Percentiles rank a stretch among this genome's conserved stretches.
Conservation (phyloP, 1,140 invertebrate species). For the Drosophila triauraria region DNA sequence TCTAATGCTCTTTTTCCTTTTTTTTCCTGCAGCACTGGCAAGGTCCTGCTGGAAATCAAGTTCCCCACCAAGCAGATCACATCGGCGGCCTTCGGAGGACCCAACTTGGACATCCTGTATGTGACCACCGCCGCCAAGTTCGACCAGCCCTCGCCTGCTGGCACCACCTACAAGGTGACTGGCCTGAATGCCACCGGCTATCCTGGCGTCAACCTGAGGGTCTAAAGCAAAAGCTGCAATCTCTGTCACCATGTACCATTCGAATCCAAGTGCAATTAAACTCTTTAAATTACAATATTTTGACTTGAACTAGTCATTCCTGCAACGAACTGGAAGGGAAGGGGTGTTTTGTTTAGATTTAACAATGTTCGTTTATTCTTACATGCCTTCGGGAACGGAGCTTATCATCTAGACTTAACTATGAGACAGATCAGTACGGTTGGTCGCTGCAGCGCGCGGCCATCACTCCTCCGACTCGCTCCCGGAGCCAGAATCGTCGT, state of each 20-base stretch:
- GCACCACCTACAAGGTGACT: constrained; percentile 90
- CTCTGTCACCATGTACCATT: background rate
- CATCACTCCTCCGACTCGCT: constrained; percentile 22
- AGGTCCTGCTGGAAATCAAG: constrained; percentile 79
- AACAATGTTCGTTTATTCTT: background rate
- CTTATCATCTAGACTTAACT: constrained; percentile 17
- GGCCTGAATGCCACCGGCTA: constrained; percentile 88
- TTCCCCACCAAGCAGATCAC: constrained; percentile 90
- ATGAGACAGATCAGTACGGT: constrained; percentile 11
- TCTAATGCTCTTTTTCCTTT: constrained; percentile 1
- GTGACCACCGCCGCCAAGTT: constrained; percentile 90
- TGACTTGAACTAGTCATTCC: too few species aligned
- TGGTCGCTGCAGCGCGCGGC: background rate
- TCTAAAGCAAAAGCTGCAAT: constrained; percentile 30
- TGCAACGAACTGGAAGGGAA: too few species aligned
- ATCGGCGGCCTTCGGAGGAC: constrained; percentile 92
- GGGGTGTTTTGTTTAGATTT: background rate
- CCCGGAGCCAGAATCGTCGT: constrained; percentile 34
- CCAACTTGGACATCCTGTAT: constrained; percentile 90
- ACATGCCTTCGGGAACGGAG: background rate
- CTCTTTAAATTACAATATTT: constrained; percentile 4
- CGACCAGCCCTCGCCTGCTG: constrained; percentile 88
- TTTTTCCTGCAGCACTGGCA: constrained; percentile 59
- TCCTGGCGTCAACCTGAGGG: constrained; percentile 59
- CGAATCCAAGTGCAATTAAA: constrained; percentile 58